These are phyloP conservation scores for Sesia apiformis DNA, from an alignment of 2,888 invertebrate species.

Conservation along the genomic window DNA sequence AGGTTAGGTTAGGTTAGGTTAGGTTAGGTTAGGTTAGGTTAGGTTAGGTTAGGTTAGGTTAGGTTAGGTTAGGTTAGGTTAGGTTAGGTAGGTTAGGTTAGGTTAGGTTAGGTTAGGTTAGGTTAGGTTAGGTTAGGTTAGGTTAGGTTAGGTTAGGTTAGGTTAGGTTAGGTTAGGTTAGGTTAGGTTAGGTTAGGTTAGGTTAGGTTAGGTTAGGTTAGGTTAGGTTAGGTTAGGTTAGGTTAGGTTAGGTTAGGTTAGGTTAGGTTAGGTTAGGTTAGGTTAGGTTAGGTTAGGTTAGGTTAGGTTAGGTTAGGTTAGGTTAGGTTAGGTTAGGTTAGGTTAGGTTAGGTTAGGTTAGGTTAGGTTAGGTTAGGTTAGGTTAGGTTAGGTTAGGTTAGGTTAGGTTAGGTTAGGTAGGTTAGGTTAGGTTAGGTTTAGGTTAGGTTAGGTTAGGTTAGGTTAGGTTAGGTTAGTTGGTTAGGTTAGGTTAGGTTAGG, in stretches of 20 bases:
- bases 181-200: conserved; percentile 6
- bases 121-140: no score
- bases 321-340: conserved; percentile 8
- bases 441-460: conserved; percentile 9
- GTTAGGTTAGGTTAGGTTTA: conserved; percentile 8
- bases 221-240: conserved; percentile 10
- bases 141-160: no score
- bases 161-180: no score
- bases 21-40: conserved; percentile 10
- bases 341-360: conserved; percentile 7
- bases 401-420: conserved; percentile 11
- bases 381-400: conserved; percentile 10
- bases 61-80: conserved; percentile 8
- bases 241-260: conserved; percentile 8
- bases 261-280: conserved; percentile 10
- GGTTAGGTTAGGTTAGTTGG: conserved; percentile 8
- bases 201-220: conserved; percentile 11
- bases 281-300: conserved; percentile 11
- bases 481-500: no score
- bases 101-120: conserved; percentile 5
- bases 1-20: conserved; percentile 12
- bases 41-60: conserved; percentile 7
- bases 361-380: conserved; percentile 9
- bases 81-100: conserved; percentile 8
- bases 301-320: conserved; percentile 11